A percentile compares a stretch with the other conserved stretches of the same genome.
Evolutionary conservation across 2,888 invertebrate genomes (phyloP).

Genomic region (Aleiodes testaceus): DNA sequence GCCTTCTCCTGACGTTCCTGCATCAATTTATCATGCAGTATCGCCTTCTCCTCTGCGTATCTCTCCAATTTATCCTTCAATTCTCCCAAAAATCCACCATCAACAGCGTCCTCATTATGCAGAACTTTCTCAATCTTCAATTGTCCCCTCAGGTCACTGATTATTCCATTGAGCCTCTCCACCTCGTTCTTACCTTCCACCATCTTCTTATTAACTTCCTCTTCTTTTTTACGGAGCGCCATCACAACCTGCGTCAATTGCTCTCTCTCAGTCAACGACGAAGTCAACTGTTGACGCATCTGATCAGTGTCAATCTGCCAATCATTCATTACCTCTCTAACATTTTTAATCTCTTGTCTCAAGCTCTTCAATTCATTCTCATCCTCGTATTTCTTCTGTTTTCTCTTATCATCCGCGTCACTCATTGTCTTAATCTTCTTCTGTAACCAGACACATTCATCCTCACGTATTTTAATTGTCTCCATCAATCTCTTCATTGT

Average conservation of each 20-base stretch:
- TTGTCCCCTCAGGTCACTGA: constrained; percentile 59
- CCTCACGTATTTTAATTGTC: constrained; percentile 74
- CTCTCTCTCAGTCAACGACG: constrained; percentile 56
- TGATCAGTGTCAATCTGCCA: constrained; percentile 63
- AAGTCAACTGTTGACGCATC: constrained; percentile 57
- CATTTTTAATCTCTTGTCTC: constrained; percentile 60
- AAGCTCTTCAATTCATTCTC: constrained; percentile 60
- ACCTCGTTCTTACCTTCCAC: constrained; percentile 65
- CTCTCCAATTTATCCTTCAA: constrained; percentile 57
- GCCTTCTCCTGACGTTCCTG: constrained; percentile 62
- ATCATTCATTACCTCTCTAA: constrained; percentile 62
- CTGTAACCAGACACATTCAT: constrained; percentile 76
- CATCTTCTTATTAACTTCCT: constrained; percentile 77
- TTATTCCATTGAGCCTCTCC: constrained; percentile 64
- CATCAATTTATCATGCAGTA: constrained; percentile 61
- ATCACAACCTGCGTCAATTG: constrained; percentile 74
- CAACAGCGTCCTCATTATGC: not conserved
- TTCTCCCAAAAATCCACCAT: constrained; percentile 54
- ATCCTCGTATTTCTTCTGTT: constrained; percentile 58
- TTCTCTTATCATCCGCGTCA: constrained; percentile 63
- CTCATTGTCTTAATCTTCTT: constrained; percentile 71
- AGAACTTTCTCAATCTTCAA: constrained; percentile 44
- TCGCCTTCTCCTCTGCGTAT: constrained; percentile 57
- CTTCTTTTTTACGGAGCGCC: constrained; percentile 77
- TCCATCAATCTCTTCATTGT: constrained; percentile 74